Evolutionary conservation across 2,888 invertebrate genomes (phyloP).

Genomic region (Tetanocera ferruginea): DNA sequence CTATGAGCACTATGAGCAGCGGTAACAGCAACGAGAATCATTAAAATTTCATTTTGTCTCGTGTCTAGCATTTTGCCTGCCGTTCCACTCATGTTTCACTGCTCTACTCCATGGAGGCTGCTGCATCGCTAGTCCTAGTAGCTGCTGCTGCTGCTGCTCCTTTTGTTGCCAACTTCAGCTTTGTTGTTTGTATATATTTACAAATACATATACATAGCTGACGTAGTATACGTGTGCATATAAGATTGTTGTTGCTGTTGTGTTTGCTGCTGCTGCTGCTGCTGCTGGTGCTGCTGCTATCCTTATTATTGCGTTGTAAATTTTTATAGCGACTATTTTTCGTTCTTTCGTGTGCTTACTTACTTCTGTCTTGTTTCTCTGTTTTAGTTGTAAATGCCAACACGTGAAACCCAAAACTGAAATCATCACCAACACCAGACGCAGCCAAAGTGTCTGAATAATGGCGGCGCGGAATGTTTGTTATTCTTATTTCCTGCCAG

Average conservation of each 20-base stretch:
- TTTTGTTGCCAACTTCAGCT: constrained; percentile 48
- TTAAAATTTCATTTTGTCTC: constrained; percentile 60
- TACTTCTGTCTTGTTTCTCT: background rate
- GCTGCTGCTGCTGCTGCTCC: constrained; percentile 29
- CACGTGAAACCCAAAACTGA: constrained; percentile 23
- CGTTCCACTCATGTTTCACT: constrained; percentile 20
- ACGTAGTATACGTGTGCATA: background rate
- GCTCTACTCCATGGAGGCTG: constrained; percentile 34
- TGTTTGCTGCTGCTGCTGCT: background rate
- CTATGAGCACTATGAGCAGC: constrained; percentile 1
- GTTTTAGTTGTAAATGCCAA: background rate
- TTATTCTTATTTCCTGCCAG: background rate
- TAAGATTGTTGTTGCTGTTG: background rate
- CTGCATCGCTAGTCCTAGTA: constrained; percentile 25
- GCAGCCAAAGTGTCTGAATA: constrained; percentile 17
- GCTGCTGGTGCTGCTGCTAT: background rate
- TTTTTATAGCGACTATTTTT: constrained; percentile 11
- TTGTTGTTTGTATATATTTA: constrained; percentile 31
- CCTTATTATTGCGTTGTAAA: constrained; percentile 20
- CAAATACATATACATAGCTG: background rate
- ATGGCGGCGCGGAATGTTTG: constrained; percentile 6
- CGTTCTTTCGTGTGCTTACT: background rate
- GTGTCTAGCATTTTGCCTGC: constrained; percentile 41
- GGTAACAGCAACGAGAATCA: constrained; percentile 42
- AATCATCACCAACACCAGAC: background rate